Percentiles rank a stretch among this genome's conserved stretches.
Evolutionary conservation across 2,888 invertebrate species (phyloP).

Genomic region (Steinernema scapterisci): DNA sequence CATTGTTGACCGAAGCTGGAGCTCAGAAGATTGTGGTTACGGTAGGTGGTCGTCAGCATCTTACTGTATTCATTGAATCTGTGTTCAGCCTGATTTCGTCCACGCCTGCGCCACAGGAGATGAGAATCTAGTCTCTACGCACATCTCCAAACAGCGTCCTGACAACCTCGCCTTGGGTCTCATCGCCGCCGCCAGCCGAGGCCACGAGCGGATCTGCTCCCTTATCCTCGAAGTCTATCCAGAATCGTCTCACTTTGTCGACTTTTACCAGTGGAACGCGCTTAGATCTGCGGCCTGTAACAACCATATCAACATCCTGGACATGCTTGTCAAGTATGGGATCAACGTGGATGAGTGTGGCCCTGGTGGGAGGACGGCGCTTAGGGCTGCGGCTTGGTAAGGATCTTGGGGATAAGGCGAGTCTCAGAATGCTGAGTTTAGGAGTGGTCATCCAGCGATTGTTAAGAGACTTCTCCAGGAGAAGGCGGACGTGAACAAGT

Average conservation of each 20-base stretch:
- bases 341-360: constrained; percentile 51
- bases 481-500: constrained; percentile 46
- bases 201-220: constrained; percentile 47
- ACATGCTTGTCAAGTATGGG: constrained; percentile 52
- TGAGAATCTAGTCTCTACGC: not conserved
- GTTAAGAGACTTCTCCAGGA: constrained; percentile 48
- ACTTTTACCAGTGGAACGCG: constrained; percentile 49
- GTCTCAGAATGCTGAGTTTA: too few relatives aligned
- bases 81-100: constrained; percentile 50
- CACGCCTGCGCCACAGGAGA: constrained; percentile 45
- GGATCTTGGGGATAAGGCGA: not conserved
- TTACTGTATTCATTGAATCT: too few relatives aligned
- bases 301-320: constrained; percentile 50
- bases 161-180: constrained; percentile 33
- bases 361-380: constrained; percentile 51
- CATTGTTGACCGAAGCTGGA: constrained; percentile 47
- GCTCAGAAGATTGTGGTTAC: constrained; percentile 36
- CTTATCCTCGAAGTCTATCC: constrained; percentile 37
- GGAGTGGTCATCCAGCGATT: constrained; percentile 48
- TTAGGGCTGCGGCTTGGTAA: constrained; percentile 53
- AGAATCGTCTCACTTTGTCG: constrained; percentile 25
- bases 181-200: constrained; percentile 47
- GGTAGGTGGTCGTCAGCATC: not conserved
- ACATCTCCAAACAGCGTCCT: not conserved
- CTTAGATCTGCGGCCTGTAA: constrained; percentile 52